phyloP scores from a whole-genome alignment of 2,113 vertebrate species.

The Sapayoa aenigma region DNA sequence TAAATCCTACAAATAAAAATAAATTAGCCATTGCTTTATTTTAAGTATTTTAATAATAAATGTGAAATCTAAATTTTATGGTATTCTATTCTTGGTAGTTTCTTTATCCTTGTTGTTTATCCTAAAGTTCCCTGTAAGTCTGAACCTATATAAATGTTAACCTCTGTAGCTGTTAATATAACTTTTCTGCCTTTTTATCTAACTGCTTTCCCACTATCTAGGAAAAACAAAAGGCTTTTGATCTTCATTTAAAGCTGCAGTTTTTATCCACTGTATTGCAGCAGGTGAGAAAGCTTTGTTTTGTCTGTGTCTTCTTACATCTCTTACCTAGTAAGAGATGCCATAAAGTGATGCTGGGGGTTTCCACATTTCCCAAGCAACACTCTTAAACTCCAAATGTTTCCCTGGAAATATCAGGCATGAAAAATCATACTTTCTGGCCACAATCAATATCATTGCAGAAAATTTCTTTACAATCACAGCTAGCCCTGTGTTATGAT shows the following conservation, averaged over 20 bases:
- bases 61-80: neutral
- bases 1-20: neutral
- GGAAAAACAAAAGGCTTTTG: constrained; percentile 75
- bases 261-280: constrained; percentile 82
- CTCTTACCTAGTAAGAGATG: constrained; percentile 6
- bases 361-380: neutral
- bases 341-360: constrained; percentile 35
- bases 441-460: neutral
- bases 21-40: neutral
- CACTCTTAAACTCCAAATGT: neutral
- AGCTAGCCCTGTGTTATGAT: neutral
- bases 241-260: constrained; percentile 79
- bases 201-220: constrained; percentile 60
- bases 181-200: constrained; percentile 64
- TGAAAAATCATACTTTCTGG: neutral
- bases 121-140: neutral
- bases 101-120: neutral
- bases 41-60: neutral
- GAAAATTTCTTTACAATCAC: neutral
- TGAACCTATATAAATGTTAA: neutral
- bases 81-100: neutral
- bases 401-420: neutral
- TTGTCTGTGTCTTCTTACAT: constrained; percentile 22
- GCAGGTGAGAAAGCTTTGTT: constrained; percentile 77
- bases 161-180: constrained; percentile 25